Base-by-base conservation (phyloP, 2,888 invertebrate species). In the Catocala fraxini region DNA sequence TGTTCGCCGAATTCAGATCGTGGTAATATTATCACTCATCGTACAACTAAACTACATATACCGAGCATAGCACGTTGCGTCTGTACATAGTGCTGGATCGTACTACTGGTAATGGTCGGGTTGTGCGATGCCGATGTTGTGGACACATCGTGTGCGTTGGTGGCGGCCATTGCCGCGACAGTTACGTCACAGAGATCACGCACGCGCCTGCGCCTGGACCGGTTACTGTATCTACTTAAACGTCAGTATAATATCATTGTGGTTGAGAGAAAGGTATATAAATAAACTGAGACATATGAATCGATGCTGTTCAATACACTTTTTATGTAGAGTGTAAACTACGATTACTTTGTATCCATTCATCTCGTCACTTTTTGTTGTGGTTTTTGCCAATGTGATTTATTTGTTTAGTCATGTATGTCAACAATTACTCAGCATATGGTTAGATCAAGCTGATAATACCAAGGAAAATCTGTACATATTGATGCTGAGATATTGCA, bases 131-230 rank as follows among this genome's bases (percentile, higher is more conserved):
- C 6, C 35, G 1, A 39, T 39, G 35, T 6, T 6, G 35, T 39
- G 35, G 6, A 39, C 35, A 39, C 35, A 39, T 9, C 35, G 35
- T 47, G 9, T 43, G 54, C 46, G 59, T 34, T 42, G 52, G 55
- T 56, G 59, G 59, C 63, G 61, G 60, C 67, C 64, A 68, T 58
- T 64, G 55, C 56, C 55, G 56, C 51, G 59, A 51, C 59, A 56
- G 46, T 69, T 68, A 71, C 68, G 68, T 78, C 79, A 75, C 62
- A 56, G 54, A 52, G 61, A 64, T 52, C 69, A 66, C 70, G 66
- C 70, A 51, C 65, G 60, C 58, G 52, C 49, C 48, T 25, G 55
- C 49, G 11, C 34, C 6, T 34, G 45, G 60, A 72, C 77, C 71
- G 71, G 75, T 73, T 65, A 58, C 61, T 58, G 59, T 55, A 34